Conservation (phyloP, 1,140 invertebrate genomes). For the Aphidius gifuensis region DNA sequence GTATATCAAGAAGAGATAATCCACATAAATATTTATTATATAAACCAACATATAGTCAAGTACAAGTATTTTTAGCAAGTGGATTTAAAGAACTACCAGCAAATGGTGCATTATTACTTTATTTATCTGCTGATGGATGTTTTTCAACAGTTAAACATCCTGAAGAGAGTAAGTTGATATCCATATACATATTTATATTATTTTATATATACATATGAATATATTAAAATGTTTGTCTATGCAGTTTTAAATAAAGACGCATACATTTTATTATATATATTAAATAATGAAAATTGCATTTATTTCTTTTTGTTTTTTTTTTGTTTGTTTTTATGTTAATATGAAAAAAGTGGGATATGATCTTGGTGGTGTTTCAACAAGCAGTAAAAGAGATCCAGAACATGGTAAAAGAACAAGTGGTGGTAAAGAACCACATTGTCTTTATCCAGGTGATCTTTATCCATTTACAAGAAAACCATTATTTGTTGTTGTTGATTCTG, state of each 20-base stretch:
- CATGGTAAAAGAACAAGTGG: slow-evolving; percentile 63
- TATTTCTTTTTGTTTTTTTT: slow-evolving; percentile 10
- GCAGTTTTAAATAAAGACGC: no score
- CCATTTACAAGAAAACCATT: slow-evolving; percentile 89
- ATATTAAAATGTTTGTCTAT: background rate
- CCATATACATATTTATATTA: background rate
- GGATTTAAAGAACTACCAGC: slow-evolving; percentile 91
- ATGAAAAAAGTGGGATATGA: slow-evolving; percentile 79
- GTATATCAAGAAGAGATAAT: slow-evolving; percentile 78
- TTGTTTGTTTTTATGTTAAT: slow-evolving; percentile 23
- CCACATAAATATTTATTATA: slow-evolving; percentile 96
- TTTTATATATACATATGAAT: background rate
- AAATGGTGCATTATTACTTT: slow-evolving; percentile 86
- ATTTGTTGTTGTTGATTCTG: slow-evolving; percentile 91
- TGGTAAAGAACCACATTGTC: slow-evolving; percentile 78
- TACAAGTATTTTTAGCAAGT: slow-evolving; percentile 90
- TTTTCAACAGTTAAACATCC: slow-evolving; percentile 84
- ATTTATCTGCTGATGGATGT: slow-evolving; percentile 91
- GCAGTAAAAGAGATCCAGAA: slow-evolving; percentile 74
- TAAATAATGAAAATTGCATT: background rate
- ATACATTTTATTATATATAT: background rate
- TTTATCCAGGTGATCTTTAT: slow-evolving; percentile 91
- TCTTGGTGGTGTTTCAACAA: slow-evolving; percentile 85
- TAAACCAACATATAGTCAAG: slow-evolving; percentile 91
- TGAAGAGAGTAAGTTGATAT: slow-evolving; percentile 75